Percentiles rank a stretch among this genome's conserved stretches.
phyloP scores from a whole-genome alignment of 2,113 vertebrate genomes.

The Campylorhamphus procurvoides region DNA sequence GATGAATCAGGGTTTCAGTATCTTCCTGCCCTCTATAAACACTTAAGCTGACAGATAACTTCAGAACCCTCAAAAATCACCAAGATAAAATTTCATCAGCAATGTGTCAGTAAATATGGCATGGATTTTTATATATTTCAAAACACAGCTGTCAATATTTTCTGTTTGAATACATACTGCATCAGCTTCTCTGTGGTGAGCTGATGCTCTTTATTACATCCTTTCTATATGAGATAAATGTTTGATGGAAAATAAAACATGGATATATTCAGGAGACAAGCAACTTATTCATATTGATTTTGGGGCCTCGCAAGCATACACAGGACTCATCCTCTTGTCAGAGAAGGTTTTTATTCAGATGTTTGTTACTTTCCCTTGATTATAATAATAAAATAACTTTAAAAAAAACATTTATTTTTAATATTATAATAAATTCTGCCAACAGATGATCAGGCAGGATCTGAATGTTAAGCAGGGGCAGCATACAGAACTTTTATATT shows the following conservation, averaged over 20 bases:
- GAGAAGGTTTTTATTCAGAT: not conserved
- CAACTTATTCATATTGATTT: not conserved
- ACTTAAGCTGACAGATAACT: not conserved
- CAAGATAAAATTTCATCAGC: not conserved
- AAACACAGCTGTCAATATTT: not conserved
- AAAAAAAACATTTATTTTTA: not conserved
- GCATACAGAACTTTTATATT: not conserved
- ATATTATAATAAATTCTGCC: not conserved
- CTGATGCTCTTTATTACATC: not conserved
- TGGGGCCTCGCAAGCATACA: not conserved
- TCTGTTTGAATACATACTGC: not conserved
- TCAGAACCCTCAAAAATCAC: not conserved
- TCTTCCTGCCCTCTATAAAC: not conserved
- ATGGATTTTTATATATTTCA: not conserved
- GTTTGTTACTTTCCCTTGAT: not conserved
- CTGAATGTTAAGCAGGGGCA: not conserved
- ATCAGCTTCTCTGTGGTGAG: not conserved
- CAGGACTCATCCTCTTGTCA: not conserved
- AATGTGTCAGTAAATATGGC: not conserved
- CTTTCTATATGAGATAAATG: not conserved
- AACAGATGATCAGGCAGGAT: not conserved
- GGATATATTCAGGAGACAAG: not conserved
- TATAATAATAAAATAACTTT: not conserved
- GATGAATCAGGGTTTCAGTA: not conserved
- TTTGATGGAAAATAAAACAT: not conserved